Conservation (phyloP, 2,113 vertebrate genomes). For the Rhea pennata region DNA sequence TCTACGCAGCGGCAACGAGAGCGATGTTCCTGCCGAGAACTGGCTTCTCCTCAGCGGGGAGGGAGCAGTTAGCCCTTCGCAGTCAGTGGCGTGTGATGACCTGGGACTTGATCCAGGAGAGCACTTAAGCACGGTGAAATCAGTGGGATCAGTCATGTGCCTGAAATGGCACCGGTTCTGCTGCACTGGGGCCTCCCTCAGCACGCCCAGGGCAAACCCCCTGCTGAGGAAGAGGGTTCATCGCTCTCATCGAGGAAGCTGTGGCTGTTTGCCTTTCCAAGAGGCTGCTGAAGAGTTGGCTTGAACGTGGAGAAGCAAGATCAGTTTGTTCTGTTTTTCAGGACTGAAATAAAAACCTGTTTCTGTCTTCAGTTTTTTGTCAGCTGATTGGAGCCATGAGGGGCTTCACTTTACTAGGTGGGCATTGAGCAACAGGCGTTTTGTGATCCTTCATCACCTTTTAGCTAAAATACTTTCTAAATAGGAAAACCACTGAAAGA, state of each 20-base stretch:
- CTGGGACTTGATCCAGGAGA: not conserved
- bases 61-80: not conserved
- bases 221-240: not conserved
- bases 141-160: not conserved
- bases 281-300: not conserved
- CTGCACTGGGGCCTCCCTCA: not conserved
- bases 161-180: not conserved
- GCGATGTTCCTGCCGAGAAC: not conserved
- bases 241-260: fast-evolving
- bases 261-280: fast-evolving
- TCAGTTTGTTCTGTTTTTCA: not conserved
- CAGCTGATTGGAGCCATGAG: not conserved
- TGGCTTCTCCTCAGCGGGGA: not conserved
- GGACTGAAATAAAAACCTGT: not conserved
- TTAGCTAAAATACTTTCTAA: not conserved
- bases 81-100: not conserved
- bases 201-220: fast-evolving
- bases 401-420: not conserved
- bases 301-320: not conserved
- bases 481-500: not conserved
- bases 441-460: not conserved
- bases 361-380: not conserved
- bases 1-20: fast-evolving
- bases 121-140: not conserved
- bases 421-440: not conserved